phyloP scores from a whole-genome alignment of 2,888 invertebrate genomes.

The Rhagonycha fulva region DNA sequence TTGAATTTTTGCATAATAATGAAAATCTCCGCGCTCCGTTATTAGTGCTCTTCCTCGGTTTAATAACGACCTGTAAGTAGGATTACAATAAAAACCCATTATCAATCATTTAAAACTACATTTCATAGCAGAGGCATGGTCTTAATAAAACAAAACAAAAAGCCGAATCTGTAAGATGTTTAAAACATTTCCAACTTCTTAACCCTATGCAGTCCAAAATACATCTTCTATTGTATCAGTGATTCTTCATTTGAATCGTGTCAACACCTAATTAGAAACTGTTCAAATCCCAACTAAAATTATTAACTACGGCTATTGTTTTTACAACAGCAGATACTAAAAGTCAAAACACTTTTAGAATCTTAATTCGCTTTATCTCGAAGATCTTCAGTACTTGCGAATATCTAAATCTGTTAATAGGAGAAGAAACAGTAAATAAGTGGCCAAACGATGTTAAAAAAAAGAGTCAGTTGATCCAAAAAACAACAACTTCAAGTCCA shows the following conservation, averaged over 20 bases:
- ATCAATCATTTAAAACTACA: conserved; percentile 31
- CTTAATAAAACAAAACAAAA: neutral
- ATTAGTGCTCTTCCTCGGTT: conserved; percentile 30
- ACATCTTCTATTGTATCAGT: neutral
- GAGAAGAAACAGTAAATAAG: neutral
- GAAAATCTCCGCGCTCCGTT: neutral
- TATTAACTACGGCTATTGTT: neutral
- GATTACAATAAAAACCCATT: conserved; percentile 45
- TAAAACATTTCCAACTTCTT: neutral
- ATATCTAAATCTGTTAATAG: neutral
- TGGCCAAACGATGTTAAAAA: neutral
- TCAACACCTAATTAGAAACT: neutral
- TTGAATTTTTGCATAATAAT: neutral
- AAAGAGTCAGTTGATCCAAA: neutral
- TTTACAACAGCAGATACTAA: neutral
- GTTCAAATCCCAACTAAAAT: neutral
- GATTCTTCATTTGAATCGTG: neutral
- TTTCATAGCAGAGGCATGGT: conserved; percentile 6
- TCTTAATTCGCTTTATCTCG: neutral
- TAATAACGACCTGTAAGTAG: conserved; percentile 55
- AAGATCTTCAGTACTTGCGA: neutral
- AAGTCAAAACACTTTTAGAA: neutral
- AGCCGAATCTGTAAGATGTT: neutral
- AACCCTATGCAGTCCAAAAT: neutral
- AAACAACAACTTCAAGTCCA: neutral